Evolutionary conservation across 1,140 invertebrate genomes (phyloP).

Genomic region (Carposina sasakii): DNA sequence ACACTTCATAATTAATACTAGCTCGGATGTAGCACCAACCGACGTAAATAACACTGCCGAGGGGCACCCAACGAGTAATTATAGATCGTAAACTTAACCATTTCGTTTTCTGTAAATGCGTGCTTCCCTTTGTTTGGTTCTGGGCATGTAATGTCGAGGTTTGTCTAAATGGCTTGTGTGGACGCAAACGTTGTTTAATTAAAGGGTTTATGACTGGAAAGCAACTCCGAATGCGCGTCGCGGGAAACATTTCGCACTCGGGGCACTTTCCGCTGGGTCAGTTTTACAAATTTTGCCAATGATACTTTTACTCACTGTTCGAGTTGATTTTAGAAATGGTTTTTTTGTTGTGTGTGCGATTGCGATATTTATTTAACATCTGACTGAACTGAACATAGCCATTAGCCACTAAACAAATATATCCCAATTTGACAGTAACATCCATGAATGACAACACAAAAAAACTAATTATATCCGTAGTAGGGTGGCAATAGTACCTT

Average conservation of each 20-base stretch:
- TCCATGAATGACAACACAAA: too few relatives aligned
- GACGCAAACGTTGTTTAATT: slow-evolving; percentile 47
- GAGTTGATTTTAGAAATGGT: too few relatives aligned
- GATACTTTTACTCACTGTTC: too few relatives aligned
- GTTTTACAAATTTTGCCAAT: too few relatives aligned
- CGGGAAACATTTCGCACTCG: slow-evolving; percentile 55
- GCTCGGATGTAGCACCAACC: slow-evolving; percentile 67
- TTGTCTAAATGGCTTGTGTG: slow-evolving; percentile 56
- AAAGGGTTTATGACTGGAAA: slow-evolving; percentile 65
- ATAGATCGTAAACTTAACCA: slow-evolving; percentile 67
- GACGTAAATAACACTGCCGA: slow-evolving; percentile 61
- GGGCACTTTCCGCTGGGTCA: slow-evolving; percentile 42
- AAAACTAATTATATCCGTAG: too few relatives aligned
- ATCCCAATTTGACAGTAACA: too few relatives aligned
- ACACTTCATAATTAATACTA: slow-evolving; percentile 62
- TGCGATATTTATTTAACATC: too few relatives aligned
- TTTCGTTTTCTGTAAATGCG: slow-evolving; percentile 52
- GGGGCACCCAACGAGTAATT: slow-evolving; percentile 66
- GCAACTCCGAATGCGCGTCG: slow-evolving; percentile 62
- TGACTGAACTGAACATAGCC: too few relatives aligned
- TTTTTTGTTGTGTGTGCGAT: too few relatives aligned
- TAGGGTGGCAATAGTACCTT: too few relatives aligned
- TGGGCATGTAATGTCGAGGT: slow-evolving; percentile 35
- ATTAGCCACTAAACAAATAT: too few relatives aligned
- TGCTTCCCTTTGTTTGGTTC: slow-evolving; percentile 54